Conservation (phyloP, 2,888 invertebrate genomes). For the Halictus ligatus region DNA sequence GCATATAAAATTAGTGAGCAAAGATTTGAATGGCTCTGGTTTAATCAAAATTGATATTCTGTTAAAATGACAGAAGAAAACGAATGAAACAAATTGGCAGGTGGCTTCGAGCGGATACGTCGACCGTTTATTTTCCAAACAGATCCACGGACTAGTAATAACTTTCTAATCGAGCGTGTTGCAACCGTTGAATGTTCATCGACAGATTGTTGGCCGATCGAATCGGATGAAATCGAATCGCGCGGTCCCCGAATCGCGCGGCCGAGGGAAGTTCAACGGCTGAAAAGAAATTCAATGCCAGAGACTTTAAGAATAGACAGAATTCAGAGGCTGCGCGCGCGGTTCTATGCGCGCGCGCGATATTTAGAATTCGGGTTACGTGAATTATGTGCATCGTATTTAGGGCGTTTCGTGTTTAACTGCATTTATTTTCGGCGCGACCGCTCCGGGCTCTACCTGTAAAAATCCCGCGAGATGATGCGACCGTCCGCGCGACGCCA, state of each 20-base stretch:
- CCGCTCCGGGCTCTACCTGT: slow-evolving; percentile 7
- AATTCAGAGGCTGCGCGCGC: slow-evolving; percentile 8
- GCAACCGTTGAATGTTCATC: background rate
- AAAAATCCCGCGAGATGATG: slow-evolving; percentile 39
- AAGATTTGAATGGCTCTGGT: background rate
- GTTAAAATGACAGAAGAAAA: background rate
- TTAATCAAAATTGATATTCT: background rate
- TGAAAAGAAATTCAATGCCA: slow-evolving; percentile 44
- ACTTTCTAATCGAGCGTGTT: background rate
- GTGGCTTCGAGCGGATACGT: background rate
- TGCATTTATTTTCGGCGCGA: slow-evolving; percentile 56
- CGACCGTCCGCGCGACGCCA: background rate
- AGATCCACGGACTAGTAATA: background rate
- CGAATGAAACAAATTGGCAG: background rate
- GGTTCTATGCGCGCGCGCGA: slow-evolving; percentile 34
- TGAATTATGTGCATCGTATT: slow-evolving; percentile 62
- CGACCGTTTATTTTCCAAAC: background rate
- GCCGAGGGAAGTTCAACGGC: slow-evolving; percentile 8
- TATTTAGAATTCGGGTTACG: slow-evolving; percentile 64
- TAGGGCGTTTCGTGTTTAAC: slow-evolving; percentile 55
- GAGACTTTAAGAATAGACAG: slow-evolving; percentile 51
- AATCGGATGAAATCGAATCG: background rate
- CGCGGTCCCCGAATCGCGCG: background rate
- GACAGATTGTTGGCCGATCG: background rate
- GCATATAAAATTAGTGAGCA: background rate